phyloP scores from a whole-genome alignment of 2,797 vertebrate species.

The Acanthurus lineatus region DNA sequence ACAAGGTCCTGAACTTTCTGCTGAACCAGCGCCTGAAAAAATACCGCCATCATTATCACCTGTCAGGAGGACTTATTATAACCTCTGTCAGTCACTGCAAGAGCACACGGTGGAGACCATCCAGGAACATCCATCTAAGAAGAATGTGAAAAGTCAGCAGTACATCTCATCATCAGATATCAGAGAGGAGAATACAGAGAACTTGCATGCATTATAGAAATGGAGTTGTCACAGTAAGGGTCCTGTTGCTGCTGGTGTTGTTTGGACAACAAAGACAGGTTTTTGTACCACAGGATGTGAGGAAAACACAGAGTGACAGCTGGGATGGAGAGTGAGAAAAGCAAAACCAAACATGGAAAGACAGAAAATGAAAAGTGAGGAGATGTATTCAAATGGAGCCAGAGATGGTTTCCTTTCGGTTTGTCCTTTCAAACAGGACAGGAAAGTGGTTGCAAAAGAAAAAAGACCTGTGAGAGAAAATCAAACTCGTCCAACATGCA shows the following conservation, averaged over 20 bases:
- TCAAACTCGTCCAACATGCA: slow-evolving; percentile 69
- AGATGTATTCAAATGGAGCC: background rate
- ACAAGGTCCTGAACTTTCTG: slow-evolving; percentile 19
- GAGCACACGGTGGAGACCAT: slow-evolving; percentile 1
- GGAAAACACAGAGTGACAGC: slow-evolving; percentile 17
- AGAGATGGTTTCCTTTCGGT: slow-evolving; percentile 1
- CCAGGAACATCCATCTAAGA: slow-evolving; percentile 4
- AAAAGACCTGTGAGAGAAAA: slow-evolving; percentile 58
- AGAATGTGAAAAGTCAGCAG: background rate
- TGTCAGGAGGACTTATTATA: slow-evolving; percentile 20
- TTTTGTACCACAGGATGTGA: slow-evolving; percentile 13
- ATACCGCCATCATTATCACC: background rate
- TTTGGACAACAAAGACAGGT: slow-evolving; percentile 13
- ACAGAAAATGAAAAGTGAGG: background rate
- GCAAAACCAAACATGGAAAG: slow-evolving; percentile 5
- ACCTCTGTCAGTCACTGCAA: slow-evolving; percentile 25
- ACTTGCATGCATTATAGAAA: background rate
- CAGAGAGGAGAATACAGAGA: slow-evolving; percentile 1
- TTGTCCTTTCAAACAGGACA: slow-evolving; percentile 18
- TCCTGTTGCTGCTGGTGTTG: slow-evolving; percentile 20
- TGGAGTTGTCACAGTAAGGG: slow-evolving; percentile 17
- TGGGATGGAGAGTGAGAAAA: slow-evolving; percentile 12
- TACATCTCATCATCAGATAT: background rate
- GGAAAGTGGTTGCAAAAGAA: slow-evolving; percentile 40
- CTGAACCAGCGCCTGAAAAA: slow-evolving; percentile 15